Conservation (phyloP, 2,888 invertebrate species). For the Odontothrips loti region DNA sequence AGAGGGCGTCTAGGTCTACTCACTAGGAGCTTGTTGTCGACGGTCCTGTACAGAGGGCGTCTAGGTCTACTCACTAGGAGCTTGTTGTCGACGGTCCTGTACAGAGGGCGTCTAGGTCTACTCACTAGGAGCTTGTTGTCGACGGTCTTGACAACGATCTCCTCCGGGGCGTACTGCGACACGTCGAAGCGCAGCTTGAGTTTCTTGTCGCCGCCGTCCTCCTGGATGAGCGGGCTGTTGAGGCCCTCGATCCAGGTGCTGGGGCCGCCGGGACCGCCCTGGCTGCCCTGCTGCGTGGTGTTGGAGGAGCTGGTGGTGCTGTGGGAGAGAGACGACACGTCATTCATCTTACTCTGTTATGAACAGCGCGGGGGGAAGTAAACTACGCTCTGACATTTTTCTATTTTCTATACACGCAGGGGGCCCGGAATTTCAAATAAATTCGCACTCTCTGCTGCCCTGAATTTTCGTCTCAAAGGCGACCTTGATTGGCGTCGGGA, state of each 20-base stretch:
- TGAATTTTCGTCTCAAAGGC: no score
- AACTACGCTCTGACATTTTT: no score
- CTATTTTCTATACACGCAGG: no score
- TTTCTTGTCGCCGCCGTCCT: constrained; percentile 89
- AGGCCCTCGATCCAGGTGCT: constrained; percentile 77
- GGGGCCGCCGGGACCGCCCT: constrained; percentile 54
- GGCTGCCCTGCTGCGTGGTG: constrained; percentile 51
- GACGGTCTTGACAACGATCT: constrained; percentile 97
- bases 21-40: constrained; percentile 91
- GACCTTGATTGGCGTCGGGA: not conserved
- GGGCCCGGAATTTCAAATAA: no score
- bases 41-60: no score
- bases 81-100: constrained; percentile 97
- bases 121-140: constrained; percentile 93
- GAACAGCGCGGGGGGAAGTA: no score
- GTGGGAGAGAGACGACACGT: constrained; percentile 50
- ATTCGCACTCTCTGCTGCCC: no score
- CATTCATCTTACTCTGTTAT: no score
- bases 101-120: constrained; percentile 36
- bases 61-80: constrained; percentile 73
- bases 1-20: no score
- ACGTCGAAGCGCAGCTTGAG: constrained; percentile 95
- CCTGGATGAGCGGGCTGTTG: constrained; percentile 89
- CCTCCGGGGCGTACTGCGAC: constrained; percentile 91
- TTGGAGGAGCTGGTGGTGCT: constrained; percentile 57